A percentile compares a stretch with the other conserved stretches of the same genome.
These are phyloP conservation scores for Margarornis squamiger DNA, from an alignment of 2,797 vertebrate genomes.

Conservation along the genomic window DNA sequence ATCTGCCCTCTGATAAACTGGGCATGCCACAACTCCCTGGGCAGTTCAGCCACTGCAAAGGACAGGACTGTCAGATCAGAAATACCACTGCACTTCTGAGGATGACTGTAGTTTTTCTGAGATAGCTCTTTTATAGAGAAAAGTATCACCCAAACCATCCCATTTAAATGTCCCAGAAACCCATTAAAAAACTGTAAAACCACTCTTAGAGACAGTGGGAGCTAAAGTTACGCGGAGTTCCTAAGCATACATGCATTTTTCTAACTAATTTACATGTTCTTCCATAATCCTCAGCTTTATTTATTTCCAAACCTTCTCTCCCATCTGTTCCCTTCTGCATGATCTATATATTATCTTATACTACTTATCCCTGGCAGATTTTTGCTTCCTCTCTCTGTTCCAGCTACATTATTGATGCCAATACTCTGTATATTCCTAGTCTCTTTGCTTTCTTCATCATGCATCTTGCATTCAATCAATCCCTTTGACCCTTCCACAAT, in stretches of 20 bases:
- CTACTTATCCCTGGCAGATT: not conserved
- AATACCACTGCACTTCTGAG: not conserved
- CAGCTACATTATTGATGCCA: not conserved
- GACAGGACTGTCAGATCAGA: not conserved
- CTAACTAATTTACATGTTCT: not conserved
- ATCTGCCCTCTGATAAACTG: not conserved
- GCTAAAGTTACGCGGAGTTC: not conserved
- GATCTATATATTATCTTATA: not conserved
- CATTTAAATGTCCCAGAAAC: not conserved
- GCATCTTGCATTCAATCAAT: not conserved
- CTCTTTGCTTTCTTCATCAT: not conserved
- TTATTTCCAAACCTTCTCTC: not conserved
- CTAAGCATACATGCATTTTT: not conserved
- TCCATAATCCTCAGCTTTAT: not conserved
- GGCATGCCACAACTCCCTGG: accelerated
- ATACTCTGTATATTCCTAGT: not conserved
- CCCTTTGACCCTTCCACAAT: not conserved
- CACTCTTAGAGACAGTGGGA: not conserved
- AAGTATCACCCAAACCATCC: not conserved
- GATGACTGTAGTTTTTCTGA: not conserved
- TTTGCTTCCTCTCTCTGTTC: not conserved
- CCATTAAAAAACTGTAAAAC: not conserved
- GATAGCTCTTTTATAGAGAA: not conserved
- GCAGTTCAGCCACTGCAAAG: not conserved
- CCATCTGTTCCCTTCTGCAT: not conserved